Evolutionary conservation across 2,113 vertebrate genomes (phyloP), one percentile per base, ranked within the genome.

Genomic region (Saimiri boliviensis): DNA sequence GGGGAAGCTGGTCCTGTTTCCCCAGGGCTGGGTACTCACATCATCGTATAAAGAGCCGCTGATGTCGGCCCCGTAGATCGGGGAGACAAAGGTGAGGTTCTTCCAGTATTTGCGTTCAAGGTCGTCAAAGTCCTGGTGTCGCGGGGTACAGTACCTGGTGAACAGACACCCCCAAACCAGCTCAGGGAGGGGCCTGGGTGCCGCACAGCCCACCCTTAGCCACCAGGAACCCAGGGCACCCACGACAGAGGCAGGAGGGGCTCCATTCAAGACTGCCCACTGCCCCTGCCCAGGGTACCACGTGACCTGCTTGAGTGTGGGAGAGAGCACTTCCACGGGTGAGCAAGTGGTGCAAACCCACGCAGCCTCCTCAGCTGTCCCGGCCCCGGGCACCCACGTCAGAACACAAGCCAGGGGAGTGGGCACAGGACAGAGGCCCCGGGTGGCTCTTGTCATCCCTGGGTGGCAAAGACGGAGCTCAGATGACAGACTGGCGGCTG

Each of bases 81-180:
- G 99, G 0, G 99, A 99, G 45, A 99, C 99, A 40, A 99, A 99
- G 0, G 99, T 99, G 56, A 99, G 98, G 74, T 99, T 99, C 98
- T 99, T 99, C 99, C 99, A 99, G 98, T 99, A 99, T 92, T 99
- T 99, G 89, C 99, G 99, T 92, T 99, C 99, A 89, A 99, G 97
- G 97, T 99, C 99, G 0, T 99, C 99, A 35, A 99, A 99, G 92
- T 99, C 99, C 97, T 99, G 99, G 97, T 99, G 99, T 1, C 99
- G 99, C 0, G 99, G 99, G 16, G 99, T 99, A 97, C 99, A 99
- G 94, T 99, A 99, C 98, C 99, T 99, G 97, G 21, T 32, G 58
- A 88, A 70, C 2, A 77, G 40, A 27, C 7, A 40, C 66, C 47
- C 37, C 42, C 17, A 2, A 27, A 21, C 25, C n/a, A 47, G 19